Evolutionary conservation across 2,113 vertebrate genomes (phyloP).

Genomic region (Symphodus melops): DNA sequence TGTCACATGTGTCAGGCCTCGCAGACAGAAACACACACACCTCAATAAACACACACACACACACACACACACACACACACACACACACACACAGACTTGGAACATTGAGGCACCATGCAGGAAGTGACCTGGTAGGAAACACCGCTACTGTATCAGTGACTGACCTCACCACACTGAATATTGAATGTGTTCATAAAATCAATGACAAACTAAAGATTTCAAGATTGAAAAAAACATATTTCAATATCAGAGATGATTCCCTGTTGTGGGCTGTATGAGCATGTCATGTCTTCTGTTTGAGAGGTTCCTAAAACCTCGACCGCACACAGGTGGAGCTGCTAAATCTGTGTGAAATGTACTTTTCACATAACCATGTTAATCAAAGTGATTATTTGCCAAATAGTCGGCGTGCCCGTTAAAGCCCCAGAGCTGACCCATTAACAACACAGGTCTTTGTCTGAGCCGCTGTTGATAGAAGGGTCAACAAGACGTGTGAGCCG

Average conservation of each 20-base stretch:
- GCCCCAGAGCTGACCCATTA: slow-evolving; percentile 35
- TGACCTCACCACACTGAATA: neutral
- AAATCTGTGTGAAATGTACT: slow-evolving; percentile 30
- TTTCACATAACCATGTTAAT: slow-evolving; percentile 43
- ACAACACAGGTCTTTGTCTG: slow-evolving; percentile 47
- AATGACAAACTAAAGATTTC: neutral
- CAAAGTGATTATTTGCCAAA: slow-evolving; percentile 33
- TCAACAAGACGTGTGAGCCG: slow-evolving; percentile 49
- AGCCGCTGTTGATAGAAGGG: slow-evolving; percentile 46
- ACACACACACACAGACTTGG: neutral
- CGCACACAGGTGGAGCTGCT: slow-evolving; percentile 7
- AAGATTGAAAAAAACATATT: too few species aligned
- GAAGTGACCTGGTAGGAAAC: slow-evolving; percentile 25
- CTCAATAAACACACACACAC: neutral
- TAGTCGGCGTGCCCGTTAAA: slow-evolving; percentile 31
- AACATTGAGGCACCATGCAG: neutral
- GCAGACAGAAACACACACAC: slow-evolving; percentile 13
- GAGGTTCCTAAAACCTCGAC: neutral
- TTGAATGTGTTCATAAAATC: neutral
- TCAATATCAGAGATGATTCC: too few species aligned
- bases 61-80: neutral
- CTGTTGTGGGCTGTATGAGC: too few species aligned
- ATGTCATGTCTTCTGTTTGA: too few species aligned
- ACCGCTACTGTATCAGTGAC: neutral
- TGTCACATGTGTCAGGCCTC: slow-evolving; percentile 33